Conservation (phyloP, 1,140 invertebrate species). For the Nomia melanderi region DNA sequence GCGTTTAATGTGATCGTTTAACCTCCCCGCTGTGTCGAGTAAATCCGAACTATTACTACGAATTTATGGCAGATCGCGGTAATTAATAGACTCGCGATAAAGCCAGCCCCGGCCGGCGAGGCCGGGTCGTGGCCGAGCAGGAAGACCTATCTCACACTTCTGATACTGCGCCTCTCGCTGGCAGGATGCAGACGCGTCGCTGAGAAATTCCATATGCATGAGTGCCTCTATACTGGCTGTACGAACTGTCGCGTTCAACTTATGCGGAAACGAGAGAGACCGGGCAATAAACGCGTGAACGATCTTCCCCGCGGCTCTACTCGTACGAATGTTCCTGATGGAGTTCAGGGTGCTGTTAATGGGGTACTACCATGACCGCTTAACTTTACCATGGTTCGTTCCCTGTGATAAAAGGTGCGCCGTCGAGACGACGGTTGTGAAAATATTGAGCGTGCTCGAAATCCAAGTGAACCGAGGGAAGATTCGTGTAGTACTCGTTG, state of each 20-base stretch:
- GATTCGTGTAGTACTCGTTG: too few relatives aligned
- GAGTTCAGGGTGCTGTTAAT: not conserved
- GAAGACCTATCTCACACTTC: constrained; percentile 65
- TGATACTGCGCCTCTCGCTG: constrained; percentile 53
- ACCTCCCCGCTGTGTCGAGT: constrained; percentile 51
- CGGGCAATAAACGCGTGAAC: constrained; percentile 15
- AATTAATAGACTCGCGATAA: constrained; percentile 71
- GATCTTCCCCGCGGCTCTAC: constrained; percentile 11
- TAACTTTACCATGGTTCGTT: not conserved
- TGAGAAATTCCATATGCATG: constrained; percentile 64
- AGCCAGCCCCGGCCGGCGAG: constrained; percentile 4
- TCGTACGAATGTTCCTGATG: not conserved
- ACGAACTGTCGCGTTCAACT: constrained; percentile 39
- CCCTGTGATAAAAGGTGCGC: too few relatives aligned
- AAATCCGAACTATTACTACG: constrained; percentile 67
- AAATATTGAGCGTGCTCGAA: too few relatives aligned
- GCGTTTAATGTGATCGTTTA: constrained; percentile 54
- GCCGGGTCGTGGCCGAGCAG: constrained; percentile 32
- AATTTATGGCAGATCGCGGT: constrained; percentile 71
- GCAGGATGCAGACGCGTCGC: constrained; percentile 57
- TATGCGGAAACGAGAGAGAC: constrained; percentile 16
- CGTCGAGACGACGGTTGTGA: too few relatives aligned
- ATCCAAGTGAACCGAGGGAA: too few relatives aligned
- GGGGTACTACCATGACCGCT: not conserved
- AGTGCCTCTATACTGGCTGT: constrained; percentile 43